phyloP scores from a whole-genome alignment of 2,797 vertebrate genomes.

The Falco columbarius region DNA sequence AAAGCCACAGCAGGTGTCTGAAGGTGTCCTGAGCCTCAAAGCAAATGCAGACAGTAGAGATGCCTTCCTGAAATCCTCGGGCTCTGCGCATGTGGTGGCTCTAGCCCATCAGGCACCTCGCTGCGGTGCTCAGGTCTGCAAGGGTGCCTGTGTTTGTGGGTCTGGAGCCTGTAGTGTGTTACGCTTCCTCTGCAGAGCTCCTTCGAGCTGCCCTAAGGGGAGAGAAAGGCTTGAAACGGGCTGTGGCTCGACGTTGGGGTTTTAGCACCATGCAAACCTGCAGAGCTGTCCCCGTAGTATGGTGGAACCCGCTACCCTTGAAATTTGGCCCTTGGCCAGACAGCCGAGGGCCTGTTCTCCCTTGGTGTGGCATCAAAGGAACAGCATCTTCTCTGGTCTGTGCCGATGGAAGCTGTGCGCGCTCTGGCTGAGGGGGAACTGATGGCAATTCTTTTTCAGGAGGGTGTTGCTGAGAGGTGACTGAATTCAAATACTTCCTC shows the following conservation, averaged over 20 bases:
- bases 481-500: background rate
- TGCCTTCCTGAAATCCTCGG: background rate
- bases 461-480: background rate
- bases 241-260: background rate
- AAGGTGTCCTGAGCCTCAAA: background rate
- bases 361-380: background rate
- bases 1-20: background rate
- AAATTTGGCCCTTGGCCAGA: background rate
- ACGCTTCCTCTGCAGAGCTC: background rate
- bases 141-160: background rate
- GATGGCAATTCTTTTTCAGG: background rate
- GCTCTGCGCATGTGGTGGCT: background rate
- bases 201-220: background rate
- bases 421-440: background rate
- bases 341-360: background rate
- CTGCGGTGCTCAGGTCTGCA: background rate
- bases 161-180: background rate
- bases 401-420: rapidly evolving
- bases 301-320: background rate
- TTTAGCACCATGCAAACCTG: background rate
- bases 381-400: background rate
- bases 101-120: rapidly evolving
- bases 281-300: background rate
- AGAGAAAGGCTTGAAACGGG: background rate
- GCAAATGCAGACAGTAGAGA: background rate